Evolutionary conservation across 2,888 invertebrate genomes (phyloP), one percentile per base, ranked within the genome.

Genomic region (Eupithecia centaureata): DNA sequence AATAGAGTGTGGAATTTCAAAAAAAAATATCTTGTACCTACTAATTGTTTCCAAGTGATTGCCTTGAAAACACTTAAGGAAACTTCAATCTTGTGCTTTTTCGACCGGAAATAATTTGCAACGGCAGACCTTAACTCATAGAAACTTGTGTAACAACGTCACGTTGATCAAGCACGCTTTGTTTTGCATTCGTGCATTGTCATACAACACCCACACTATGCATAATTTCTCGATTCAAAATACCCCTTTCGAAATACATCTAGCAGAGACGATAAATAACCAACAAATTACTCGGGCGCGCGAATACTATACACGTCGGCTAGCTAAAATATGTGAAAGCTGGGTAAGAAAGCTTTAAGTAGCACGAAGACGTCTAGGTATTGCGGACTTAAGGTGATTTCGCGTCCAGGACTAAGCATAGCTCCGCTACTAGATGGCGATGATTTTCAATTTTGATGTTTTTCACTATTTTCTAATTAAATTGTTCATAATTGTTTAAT

Each of bases 151-250:
- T 65, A 62, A 72, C 56, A 70, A 60, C 56, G 71, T 72, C 76
- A 73, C 73, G 71, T 72, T 74, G 73, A 76, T 77, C 74, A 75
- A 74, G 73, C 74, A 73, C 72, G 77, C 79, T 78, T 79, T 77
- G 76, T 78, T 77, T 84, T 82, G 81, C 85, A 82, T 88, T 89
- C 85, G 86, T 87, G 86, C 88, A 88, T 89, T 90, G 90, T 91
- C 89, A 88, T 87, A 89, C 84, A 86, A 84, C 79, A 84, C 90
- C 83, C 92, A 91, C 87, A 91, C 92, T 84, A 78, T 77, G 91
- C 86, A 92, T 92, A 92, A 92, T 91, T 89, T 85, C 85, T 83
- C 87, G 88, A 92, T 91, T 88, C 87, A 87, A 86, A 81, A 83
- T 85, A 85, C 83, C 84, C 84, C 87, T 88, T 89, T 83, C 88